phyloP scores from a whole-genome alignment of 2,888 invertebrate genomes.

The Periphyllus acericola region DNA sequence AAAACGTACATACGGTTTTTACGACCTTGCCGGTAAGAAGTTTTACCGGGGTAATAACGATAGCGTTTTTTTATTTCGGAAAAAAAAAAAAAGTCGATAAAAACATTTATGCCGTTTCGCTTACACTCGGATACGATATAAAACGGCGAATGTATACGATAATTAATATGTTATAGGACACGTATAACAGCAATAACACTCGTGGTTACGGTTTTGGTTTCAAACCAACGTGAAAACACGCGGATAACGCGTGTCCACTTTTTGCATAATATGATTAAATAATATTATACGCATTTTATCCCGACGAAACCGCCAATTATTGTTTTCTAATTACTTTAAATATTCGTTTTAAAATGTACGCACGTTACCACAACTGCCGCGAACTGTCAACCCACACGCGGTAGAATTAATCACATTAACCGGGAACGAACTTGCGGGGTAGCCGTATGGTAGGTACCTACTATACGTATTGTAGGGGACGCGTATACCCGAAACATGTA shows the following conservation, averaged over 20 bases:
- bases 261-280: background rate
- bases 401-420: background rate
- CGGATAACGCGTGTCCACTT: background rate
- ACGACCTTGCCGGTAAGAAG: background rate
- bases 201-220: background rate
- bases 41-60: background rate
- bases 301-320: background rate
- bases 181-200: background rate
- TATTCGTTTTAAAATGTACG: background rate
- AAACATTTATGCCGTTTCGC: background rate
- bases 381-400: background rate
- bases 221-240: too few species aligned
- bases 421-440: background rate
- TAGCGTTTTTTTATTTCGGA: too few species aligned
- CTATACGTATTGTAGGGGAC: too few species aligned
- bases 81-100: background rate
- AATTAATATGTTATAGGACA: too few species aligned
- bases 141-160: background rate
- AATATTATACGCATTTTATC: background rate
- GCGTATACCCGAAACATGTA: too few species aligned
- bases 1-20: background rate
- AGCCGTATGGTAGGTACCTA: too few species aligned
- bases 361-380: too few species aligned
- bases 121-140: background rate
- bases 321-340: background rate